Base-by-base conservation (phyloP, 2,888 invertebrate genomes). In the Trachelus tabidus region DNA sequence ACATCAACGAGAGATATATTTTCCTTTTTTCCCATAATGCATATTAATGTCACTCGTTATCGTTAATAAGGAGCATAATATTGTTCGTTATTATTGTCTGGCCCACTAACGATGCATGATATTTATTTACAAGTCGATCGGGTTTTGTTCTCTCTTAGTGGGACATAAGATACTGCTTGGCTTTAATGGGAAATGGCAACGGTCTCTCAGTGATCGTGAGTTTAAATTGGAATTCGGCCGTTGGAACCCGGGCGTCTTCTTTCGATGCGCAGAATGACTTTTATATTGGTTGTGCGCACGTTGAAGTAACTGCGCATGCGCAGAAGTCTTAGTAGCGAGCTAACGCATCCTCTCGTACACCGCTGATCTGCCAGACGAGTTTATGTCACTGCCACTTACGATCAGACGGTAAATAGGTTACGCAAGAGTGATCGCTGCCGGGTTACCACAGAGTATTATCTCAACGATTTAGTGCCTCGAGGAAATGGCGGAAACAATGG, bases 321-420 rank as follows among this genome's bases (percentile, higher is more conserved):
- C 56, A 23, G 9, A 23, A 56, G 56, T 9, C 56, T 9, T 23
- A 1, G 56, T 56, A 23, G 23, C 23, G 9, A 56, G 56, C 56
- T 56, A 56, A 9, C 56, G 56, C 23, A 9, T 56, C 23, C 56
- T 56, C 56, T 56, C 23, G 23, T 23, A 56, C 6, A 56, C 56
- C 2, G 56, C 56, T 56, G 56, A 15, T 56, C 23, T 56, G 56
- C 23, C 23, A 68, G 77, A 79, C 82, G 79, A 82, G 85, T 87
- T 88, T 88, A 86, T 88, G 85, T 87, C 88, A 88, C 85, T 83
- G 83, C 85, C 83, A 83, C 83, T 84, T 82, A 56, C 56, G 56
- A 56, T 56, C 9, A 76, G 82, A 82, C 81, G 81, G 85, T 88
- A 89, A 88, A 89, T 89, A 87, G 89, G 87, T 89, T 90, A 88